These are phyloP conservation scores for Nipponacmea schrenckii DNA, from an alignment of 2,888 invertebrate genomes.

Conservation along the genomic window DNA sequence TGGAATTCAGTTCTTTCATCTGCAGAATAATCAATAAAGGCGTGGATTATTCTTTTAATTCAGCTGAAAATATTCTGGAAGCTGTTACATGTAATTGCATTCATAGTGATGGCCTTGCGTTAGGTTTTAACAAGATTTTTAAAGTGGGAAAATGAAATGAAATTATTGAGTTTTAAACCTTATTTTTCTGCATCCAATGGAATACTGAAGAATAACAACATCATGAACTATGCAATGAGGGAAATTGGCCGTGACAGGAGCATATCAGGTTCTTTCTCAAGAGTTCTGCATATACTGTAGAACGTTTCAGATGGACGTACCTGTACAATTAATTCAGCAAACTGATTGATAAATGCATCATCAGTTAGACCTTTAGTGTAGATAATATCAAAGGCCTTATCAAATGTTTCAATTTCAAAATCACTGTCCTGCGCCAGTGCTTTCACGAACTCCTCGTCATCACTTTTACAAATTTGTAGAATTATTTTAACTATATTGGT, in stretches of 20 bases:
- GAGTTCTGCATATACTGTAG: too few species aligned
- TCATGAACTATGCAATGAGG: not conserved
- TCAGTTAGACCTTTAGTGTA: conserved; percentile 21
- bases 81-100: too few species aligned
- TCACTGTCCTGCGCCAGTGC: conserved; percentile 36
- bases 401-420: conserved; percentile 26
- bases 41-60: not conserved
- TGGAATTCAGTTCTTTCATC: conserved; percentile 14
- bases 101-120: too few species aligned
- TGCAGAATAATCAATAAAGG: not conserved
- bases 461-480: conserved; percentile 25
- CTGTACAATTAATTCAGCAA: conserved; percentile 23
- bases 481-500: conserved; percentile 26
- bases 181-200: not conserved
- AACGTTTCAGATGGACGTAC: conserved; percentile 12
- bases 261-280: too few species aligned
- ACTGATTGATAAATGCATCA: conserved; percentile 22
- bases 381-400: conserved; percentile 30
- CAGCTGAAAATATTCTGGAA: too few species aligned
- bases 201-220: not conserved
- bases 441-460: conserved; percentile 16
- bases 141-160: too few species aligned
- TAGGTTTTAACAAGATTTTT: too few species aligned
- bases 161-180: too few species aligned
- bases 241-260: too few species aligned